Base-by-base conservation (phyloP, 2,113 vertebrate genomes). In the Actenoides hombroni region DNA sequence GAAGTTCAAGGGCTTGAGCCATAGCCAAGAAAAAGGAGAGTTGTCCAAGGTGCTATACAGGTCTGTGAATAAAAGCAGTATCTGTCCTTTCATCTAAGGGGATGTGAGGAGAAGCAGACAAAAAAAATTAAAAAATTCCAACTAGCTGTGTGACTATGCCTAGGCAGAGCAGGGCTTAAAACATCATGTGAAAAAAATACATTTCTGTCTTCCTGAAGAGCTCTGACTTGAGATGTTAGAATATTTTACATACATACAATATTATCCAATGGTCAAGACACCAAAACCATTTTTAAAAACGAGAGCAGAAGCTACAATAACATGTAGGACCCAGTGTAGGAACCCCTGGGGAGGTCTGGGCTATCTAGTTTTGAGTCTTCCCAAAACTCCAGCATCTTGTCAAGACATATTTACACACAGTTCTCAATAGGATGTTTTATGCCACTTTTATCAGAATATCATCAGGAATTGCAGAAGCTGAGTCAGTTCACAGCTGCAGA, bases 1-100 rank as follows among this genome's bases (percentile, higher is more conserved):
- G 51, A 83, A 93, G 85, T 92, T 96, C 92, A 95, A 95, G 93
- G 93, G 61, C 64, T 92, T 96, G 96, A 96, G 91, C 44, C 61
- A 53, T 40, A 83, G 94, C 90, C 95, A 96, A 95, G 63, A 39
- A 83, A 86, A 90, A 80, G 61, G 35, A 69, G 87, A 90, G 63
- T 28, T 60, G 91, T 83, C 75, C 83, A 93, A 86, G 61, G 85
- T 83, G 44, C 24, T 48, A 28, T 8, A n/a, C 15, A 37, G 84
- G 48, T 19, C 64, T 76, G 49, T 35, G 73, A 64, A 64, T 40
- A 61, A 85, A 68, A 84, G 18, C 29, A 74, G 13, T 23, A 56
- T 28, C 61, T 76, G 40, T 39, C 17, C 78, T 85, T 91, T 61
- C 35, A 68, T 33, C 37, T 8, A 13, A 61, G 49, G 24, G 19